A percentile compares a stretch with the other conserved stretches of the same genome.
phyloP scores from a whole-genome alignment of 2,113 vertebrate genomes.

The Clarias gariepinus region DNA sequence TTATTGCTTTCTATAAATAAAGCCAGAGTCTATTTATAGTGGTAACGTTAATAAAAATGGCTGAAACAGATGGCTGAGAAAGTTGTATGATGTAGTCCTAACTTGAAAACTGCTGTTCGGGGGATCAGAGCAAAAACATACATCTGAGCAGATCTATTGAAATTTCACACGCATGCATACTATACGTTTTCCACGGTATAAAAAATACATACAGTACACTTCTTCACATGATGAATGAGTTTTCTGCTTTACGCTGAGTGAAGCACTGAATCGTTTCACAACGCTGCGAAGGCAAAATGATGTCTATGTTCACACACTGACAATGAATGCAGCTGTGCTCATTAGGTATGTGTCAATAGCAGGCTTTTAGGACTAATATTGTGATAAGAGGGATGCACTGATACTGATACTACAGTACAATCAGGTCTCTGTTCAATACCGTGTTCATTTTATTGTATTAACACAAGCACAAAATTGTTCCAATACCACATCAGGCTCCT shows the following conservation, averaged over 20 bases:
- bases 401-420: neutral
- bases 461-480: neutral
- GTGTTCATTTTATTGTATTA: neutral
- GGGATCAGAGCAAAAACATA: neutral
- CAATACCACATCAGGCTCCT: neutral
- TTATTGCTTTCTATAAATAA: slow-evolving; percentile 22
- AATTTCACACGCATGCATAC: neutral
- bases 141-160: slow-evolving; percentile 18
- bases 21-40: slow-evolving; percentile 36
- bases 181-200: neutral
- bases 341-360: neutral
- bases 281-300: neutral
- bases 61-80: slow-evolving; percentile 48
- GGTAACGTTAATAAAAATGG: slow-evolving; percentile 41
- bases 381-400: neutral
- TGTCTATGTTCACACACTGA: neutral
- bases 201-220: neutral
- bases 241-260: neutral
- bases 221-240: slow-evolving; percentile 12
- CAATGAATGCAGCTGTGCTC: slow-evolving; percentile 32
- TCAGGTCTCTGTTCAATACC: neutral
- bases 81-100: slow-evolving; percentile 21
- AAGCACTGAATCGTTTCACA: slow-evolving; percentile 2
- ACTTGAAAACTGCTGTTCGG: slow-evolving; percentile 32
- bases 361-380: neutral